Evolutionary conservation across 2,888 invertebrate genomes (phyloP).

Genomic region (Parelbella ahira): DNA sequence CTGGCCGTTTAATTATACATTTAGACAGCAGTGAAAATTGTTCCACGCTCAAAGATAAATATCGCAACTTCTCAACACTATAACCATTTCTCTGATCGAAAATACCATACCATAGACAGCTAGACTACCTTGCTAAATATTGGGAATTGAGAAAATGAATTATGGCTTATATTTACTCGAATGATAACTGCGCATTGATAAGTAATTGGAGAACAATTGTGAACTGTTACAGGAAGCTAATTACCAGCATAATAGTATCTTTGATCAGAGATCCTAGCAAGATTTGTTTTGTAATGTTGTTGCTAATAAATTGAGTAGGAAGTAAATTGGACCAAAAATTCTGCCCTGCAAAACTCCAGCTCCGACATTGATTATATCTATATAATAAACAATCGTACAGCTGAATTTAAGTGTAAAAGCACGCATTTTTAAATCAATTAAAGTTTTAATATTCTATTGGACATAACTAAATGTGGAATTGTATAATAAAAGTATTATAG

Average conservation of each 20-base stretch:
- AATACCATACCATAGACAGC: constrained; percentile 13
- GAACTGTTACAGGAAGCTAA: constrained; percentile 35
- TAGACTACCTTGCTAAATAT: constrained; percentile 15
- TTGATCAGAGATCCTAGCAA: constrained; percentile 32
- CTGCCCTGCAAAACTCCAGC: constrained; percentile 1
- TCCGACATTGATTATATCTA: no score
- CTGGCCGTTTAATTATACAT: constrained; percentile 39
- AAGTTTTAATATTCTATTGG: no score
- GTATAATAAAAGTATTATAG: constrained; percentile 5
- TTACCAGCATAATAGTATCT: constrained; percentile 33
- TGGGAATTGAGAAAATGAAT: constrained; percentile 19
- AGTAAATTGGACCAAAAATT: constrained; percentile 13
- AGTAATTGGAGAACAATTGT: constrained; percentile 38
- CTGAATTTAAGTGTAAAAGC: no score
- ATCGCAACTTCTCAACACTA: constrained; percentile 17
- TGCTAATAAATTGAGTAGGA: constrained; percentile 19
- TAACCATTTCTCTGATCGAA: constrained; percentile 17
- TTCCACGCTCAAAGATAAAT: constrained; percentile 20
- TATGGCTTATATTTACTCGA: constrained; percentile 17
- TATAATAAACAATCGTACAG: no score
- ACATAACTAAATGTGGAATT: no score
- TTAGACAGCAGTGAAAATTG: constrained; percentile 41
- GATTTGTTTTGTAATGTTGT: constrained; percentile 30
- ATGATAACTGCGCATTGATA: constrained; percentile 27
- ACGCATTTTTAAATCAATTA: no score